These are phyloP conservation scores for Hipparchia sbordonii DNA, from an alignment of 2,888 invertebrate genomes.

Conservation along the genomic window DNA sequence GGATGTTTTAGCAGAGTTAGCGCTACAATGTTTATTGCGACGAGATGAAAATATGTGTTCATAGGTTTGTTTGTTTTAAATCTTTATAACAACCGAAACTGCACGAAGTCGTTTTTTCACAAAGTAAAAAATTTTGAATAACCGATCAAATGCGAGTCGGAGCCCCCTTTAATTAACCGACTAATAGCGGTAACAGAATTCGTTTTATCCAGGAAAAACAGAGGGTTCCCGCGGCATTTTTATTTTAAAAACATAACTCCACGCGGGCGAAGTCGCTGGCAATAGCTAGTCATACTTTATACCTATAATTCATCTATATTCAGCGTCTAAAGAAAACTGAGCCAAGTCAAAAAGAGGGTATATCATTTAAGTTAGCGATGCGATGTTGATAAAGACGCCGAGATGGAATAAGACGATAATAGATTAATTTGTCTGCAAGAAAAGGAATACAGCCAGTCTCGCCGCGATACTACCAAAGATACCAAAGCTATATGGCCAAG, in stretches of 20 bases:
- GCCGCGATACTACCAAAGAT: not conserved
- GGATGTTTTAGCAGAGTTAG: conserved; percentile 13
- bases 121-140: no score
- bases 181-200: no score
- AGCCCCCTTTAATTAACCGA: no score
- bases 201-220: no score
- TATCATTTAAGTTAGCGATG: conserved; percentile 11
- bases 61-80: not conserved
- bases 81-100: no score
- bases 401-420: conserved; percentile 10
- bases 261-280: no score
- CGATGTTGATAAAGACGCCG: not conserved
- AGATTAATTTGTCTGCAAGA: conserved; percentile 9
- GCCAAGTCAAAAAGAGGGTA: conserved; percentile 11
- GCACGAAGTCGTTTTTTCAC: no score
- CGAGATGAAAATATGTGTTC: conserved; percentile 4
- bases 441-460: not conserved
- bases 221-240: no score
- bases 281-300: no score
- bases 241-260: no score
- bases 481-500: not conserved
- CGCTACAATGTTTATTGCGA: not conserved
- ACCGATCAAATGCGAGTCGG: no score
- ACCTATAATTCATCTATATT: no score
- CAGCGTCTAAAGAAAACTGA: not conserved